Base-by-base conservation (phyloP, 1,140 invertebrate species). In the Eumaeus atala region DNA sequence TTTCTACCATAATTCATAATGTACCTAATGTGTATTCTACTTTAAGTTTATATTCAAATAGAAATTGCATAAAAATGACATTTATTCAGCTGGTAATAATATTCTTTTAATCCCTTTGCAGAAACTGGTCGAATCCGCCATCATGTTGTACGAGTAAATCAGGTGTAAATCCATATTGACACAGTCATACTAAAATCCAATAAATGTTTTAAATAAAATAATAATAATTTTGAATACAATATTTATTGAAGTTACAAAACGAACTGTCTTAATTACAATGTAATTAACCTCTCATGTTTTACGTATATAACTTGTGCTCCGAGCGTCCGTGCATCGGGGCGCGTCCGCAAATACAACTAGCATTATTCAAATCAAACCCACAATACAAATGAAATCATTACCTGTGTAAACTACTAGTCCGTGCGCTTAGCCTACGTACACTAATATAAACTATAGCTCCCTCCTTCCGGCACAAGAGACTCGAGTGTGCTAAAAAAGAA, bases 141-240 rank as follows among this genome's bases (percentile, higher is more conserved):
- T 85, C 3, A 85, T 83, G 82, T 48, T 78, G 48, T 83, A 85
- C 54, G 74, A 82, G 59, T 85, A 54, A 72, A 14, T 6, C 9
- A 12, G 9, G 40, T 9, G 16, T 10, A 37, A 10, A 44, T 0
- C 40, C 6, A 28, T 28, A 6, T 28, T 28, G 16, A 1, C 16
- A 14, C 3, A 40, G 16, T 40, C 38, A 16, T 16, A 9, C 21
- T 28, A 16, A 44, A 17, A 9, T 44, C 38, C 38, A 40, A n/a
- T 40, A n/a, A n/a, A 40, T 40, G 12, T 40, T 40, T 16, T 10
- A 49, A 62, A 66, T 67, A 64, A 72, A 69, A 67, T 48, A 28
- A 57, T 14, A 28, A 57, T 14, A n/a, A 28, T 38, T 57, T 54
- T 64, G 51, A 38, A 53, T 68, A 64, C 56, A 62, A 61, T 67